Evolutionary conservation across 1,140 invertebrate species (phyloP).

Genomic region (Temnothorax nylanderi): DNA sequence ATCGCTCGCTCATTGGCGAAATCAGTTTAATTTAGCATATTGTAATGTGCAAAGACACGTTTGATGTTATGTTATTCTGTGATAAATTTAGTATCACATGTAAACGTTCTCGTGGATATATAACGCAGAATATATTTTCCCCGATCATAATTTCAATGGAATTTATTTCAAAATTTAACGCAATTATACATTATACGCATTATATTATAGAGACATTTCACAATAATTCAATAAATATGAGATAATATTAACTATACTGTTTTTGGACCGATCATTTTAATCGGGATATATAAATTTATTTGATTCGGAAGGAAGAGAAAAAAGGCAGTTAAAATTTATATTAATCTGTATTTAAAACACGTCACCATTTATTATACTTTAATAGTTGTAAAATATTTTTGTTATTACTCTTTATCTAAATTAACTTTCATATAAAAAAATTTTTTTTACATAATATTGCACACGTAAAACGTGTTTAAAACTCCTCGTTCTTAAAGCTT

Average conservation of each 20-base stretch:
- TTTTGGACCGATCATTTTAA: background rate
- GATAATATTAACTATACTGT: background rate
- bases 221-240: background rate
- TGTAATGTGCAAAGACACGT: constrained; percentile 46
- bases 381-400: background rate
- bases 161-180: background rate
- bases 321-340: background rate
- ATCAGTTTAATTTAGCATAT: constrained; percentile 58
- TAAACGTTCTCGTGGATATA: constrained; percentile 19
- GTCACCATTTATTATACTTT: background rate
- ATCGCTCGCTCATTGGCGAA: constrained; percentile 46
- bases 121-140: background rate
- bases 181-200: background rate
- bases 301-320: background rate
- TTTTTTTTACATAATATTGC: background rate
- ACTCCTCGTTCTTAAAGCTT: background rate
- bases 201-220: background rate
- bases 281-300: background rate
- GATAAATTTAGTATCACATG: constrained; percentile 10
- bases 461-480: background rate
- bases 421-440: no score
- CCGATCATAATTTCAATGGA: background rate
- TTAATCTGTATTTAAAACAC: background rate
- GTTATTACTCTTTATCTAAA: background rate
- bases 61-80: constrained; percentile 13